Base-by-base conservation (phyloP, 92 coral and sea anemone genomes). In the Epizoanthus illoricatus region DNA sequence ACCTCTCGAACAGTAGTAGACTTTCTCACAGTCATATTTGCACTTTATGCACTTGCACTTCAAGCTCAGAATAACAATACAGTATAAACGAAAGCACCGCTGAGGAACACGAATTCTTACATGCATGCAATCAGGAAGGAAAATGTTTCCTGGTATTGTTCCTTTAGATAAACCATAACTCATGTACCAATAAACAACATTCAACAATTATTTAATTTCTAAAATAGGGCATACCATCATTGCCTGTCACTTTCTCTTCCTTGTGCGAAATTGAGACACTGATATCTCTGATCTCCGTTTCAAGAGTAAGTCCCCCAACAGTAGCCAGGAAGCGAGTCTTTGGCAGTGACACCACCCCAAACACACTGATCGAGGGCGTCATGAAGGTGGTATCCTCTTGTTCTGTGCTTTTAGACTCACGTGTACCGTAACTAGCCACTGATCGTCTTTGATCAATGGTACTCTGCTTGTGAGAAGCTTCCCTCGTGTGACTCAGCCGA, bases 261-360 rank as follows among this genome's bases (percentile, higher is more conserved):
- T 86, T 89, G 67, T 90, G 92, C 4, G 94, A 90, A 58, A 90
- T 75, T 10, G 91, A 88, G 24, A 89, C 81, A 41, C 86, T 90
- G 75, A 97, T 86, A 59, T 91, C 94, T 84, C 85, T 90, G 55
- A 97, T 81, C 45, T 97, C 98, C 45, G 97, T 94, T 84, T 97
- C 98, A 23, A 94, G 89, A 19, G 90, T 73, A 54, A 97, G 98
- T 73, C 91, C 97, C 6, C 99, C 99, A 63, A 97, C 89, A 55
- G 91, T 90, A 70, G 99, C 97, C 71, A 97, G 84, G 73, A 94
- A 89, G 28, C 94, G 94, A 10, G 90, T 88, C 70, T 91, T 81
- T 0, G 94, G 97, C 60, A 97, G 81, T 8, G 92, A 90, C 24
- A 97, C 89, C 70, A 97, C 92, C 40, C 97, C 97, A 56, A 90